Conservation (phyloP, 2,888 invertebrate genomes). For the Trachelus troglodyta region DNA sequence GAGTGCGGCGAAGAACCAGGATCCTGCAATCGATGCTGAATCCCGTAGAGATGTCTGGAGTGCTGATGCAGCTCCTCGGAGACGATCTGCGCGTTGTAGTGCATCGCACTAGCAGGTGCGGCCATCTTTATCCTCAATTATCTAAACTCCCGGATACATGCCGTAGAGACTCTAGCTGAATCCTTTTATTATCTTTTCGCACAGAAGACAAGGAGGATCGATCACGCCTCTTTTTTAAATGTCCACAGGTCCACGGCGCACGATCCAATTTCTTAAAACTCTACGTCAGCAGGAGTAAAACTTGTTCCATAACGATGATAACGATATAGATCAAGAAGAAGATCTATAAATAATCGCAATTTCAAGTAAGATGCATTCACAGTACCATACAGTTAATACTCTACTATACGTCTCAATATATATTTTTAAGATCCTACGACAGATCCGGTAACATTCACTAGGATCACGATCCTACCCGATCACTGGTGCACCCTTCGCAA, state of each 20-base stretch:
- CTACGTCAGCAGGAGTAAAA: neutral
- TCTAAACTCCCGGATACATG: neutral
- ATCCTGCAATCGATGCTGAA: slow-evolving; percentile 44
- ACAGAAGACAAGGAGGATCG: neutral
- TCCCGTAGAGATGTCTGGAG: slow-evolving; percentile 41
- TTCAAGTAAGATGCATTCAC: neutral
- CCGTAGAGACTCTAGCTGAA: neutral
- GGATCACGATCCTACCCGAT: neutral
- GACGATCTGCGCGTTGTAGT: slow-evolving; percentile 55
- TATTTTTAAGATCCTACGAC: neutral
- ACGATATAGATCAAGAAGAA: neutral
- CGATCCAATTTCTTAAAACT: neutral
- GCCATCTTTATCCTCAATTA: slow-evolving; percentile 34
- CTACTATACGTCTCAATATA: neutral
- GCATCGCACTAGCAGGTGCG: slow-evolving; percentile 45
- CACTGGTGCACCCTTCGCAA: neutral
- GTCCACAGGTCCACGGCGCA: neutral
- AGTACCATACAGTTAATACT: neutral
- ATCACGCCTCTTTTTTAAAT: neutral
- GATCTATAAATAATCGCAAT: neutral
- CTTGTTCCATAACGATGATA: neutral
- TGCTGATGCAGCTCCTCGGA: slow-evolving; percentile 52
- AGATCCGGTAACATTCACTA: neutral
- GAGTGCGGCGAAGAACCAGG: slow-evolving; percentile 43
- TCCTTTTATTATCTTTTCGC: neutral